These are phyloP conservation scores for Sitobion miscanthi DNA, from an alignment of 1,140 invertebrate species.

Conservation along the genomic window DNA sequence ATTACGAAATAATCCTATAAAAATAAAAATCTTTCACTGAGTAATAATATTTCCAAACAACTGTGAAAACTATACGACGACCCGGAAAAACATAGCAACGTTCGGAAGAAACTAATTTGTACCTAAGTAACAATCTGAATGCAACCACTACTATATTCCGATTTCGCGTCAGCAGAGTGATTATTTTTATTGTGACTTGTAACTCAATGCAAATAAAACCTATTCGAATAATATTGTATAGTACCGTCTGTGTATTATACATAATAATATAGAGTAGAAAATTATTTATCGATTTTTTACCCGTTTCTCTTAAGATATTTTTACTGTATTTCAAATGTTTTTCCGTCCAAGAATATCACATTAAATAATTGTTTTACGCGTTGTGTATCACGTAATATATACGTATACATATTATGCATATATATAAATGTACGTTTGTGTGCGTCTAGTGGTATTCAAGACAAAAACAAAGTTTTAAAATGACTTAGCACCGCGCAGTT, in stretches of 20 bases:
- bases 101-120: neutral
- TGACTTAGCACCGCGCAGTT: neutral
- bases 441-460: neutral
- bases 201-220: neutral
- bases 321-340: neutral
- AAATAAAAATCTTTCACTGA: neutral
- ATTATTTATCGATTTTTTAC: neutral
- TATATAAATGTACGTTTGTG: neutral
- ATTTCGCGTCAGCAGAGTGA: neutral
- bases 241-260: neutral
- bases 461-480: neutral
- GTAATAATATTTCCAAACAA: neutral
- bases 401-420: neutral
- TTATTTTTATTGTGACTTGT: neutral
- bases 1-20: neutral
- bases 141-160: neutral
- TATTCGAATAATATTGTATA: neutral
- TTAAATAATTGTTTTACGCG: neutral
- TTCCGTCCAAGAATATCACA: neutral
- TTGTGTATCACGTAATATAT: neutral
- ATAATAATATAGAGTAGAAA: neutral
- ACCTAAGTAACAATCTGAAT: neutral
- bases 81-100: neutral
- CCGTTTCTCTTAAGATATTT: neutral
- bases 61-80: neutral